Evolutionary conservation across 2,797 vertebrate species (phyloP).

Genomic region (Aplochiton taeniatus): DNA sequence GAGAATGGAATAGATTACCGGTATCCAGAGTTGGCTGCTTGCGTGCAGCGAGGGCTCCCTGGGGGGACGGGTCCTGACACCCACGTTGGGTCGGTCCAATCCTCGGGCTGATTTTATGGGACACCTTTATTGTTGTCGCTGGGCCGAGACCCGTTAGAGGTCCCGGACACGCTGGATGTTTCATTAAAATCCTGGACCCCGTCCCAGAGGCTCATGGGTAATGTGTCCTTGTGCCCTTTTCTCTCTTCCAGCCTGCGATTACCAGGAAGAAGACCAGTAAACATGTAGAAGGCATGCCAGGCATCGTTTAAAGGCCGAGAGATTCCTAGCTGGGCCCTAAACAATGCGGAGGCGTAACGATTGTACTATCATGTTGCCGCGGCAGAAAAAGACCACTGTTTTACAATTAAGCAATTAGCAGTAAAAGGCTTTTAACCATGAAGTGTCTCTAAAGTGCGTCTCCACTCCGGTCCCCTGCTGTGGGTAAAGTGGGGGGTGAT

Average conservation of each 20-base stretch:
- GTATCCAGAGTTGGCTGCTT: background rate
- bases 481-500: constrained; percentile 38
- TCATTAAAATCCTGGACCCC: constrained; percentile 48
- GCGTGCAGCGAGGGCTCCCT: constrained; percentile 32
- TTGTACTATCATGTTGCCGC: constrained; percentile 36
- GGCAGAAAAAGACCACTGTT: constrained; percentile 34
- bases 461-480: constrained; percentile 20
- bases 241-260: background rate
- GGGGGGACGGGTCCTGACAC: background rate
- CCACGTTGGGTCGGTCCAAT: background rate
- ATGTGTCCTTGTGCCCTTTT: constrained; percentile 1
- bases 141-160: background rate
- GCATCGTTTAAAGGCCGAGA: background rate
- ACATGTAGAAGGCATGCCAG: background rate
- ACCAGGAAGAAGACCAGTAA: background rate
- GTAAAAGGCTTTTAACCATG: constrained; percentile 44
- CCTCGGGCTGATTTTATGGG: constrained; percentile 42
- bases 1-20: too few species aligned
- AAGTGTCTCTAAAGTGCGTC: constrained; percentile 61
- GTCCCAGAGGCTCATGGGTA: constrained; percentile 30
- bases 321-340: background rate
- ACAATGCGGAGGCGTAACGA: constrained; percentile 6
- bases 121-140: constrained; percentile 42
- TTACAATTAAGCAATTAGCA: constrained; percentile 52
- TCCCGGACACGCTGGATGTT: constrained; percentile 18